Evolutionary conservation across 2,797 vertebrate genomes (phyloP).

Genomic region (Perodicticus potto): DNA sequence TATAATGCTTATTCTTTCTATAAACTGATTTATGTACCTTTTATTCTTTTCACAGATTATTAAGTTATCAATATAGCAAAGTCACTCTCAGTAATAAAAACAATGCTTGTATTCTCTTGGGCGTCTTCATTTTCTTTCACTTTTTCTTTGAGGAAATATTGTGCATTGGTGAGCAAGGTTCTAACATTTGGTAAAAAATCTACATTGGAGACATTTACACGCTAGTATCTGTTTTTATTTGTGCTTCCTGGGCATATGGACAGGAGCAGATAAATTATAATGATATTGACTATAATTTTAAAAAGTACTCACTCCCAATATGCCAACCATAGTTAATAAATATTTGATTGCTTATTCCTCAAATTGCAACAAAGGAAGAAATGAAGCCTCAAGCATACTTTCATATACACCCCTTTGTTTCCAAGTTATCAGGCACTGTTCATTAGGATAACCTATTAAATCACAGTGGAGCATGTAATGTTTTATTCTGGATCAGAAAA

Average conservation of each 20-base stretch:
- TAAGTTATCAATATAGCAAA: neutral
- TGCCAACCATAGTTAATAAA: neutral
- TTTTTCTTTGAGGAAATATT: neutral
- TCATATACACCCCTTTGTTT: neutral
- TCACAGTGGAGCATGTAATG: neutral
- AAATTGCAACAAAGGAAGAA: neutral
- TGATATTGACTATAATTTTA: neutral
- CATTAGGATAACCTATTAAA: neutral
- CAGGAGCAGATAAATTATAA: neutral
- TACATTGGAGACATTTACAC: neutral
- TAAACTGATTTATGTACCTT: neutral
- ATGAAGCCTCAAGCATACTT: neutral
- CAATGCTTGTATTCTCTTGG: neutral
- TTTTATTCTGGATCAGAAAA: neutral
- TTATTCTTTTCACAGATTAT: constrained; percentile 16
- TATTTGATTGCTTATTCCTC: neutral
- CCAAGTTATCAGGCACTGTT: neutral
- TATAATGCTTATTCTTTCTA: neutral
- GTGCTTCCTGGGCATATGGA: neutral
- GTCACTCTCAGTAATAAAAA: neutral
- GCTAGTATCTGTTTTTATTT: neutral
- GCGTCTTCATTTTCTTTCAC: neutral
- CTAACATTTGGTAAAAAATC: neutral
- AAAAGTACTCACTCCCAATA: neutral
- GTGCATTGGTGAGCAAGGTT: neutral